A percentile compares a stretch with the other conserved stretches of the same genome.
Evolutionary conservation across 1,140 invertebrate genomes (phyloP).

Genomic region (Drosophila busckii): DNA sequence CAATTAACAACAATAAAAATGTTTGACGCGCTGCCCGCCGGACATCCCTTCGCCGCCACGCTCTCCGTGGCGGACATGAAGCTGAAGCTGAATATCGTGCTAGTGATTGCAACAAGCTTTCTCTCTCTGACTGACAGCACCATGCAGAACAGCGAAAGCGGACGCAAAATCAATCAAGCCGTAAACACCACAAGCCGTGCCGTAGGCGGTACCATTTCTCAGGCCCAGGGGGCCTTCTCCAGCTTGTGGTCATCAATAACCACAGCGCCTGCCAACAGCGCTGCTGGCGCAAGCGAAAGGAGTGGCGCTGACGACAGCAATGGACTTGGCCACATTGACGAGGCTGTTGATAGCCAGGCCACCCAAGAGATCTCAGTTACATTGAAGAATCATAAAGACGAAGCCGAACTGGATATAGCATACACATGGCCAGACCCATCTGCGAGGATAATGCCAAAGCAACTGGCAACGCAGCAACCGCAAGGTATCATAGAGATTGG

Average conservation of each 20-base stretch:
- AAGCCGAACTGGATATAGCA: conserved; percentile 50
- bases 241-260: conserved; percentile 94
- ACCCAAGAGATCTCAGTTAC: conserved; percentile 67
- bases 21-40: conserved; percentile 64
- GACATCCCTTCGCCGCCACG: conserved; percentile 58
- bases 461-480: conserved; percentile 17
- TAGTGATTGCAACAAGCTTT: too few species aligned
- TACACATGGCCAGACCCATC: conserved; percentile 51
- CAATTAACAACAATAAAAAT: too few species aligned
- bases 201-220: conserved; percentile 93
- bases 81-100: too few species aligned
- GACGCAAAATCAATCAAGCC: conserved; percentile 95
- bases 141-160: conserved; percentile 95
- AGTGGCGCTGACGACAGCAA: conserved; percentile 45
- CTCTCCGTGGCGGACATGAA: conserved; percentile 97
- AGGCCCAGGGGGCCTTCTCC: conserved; percentile 94
- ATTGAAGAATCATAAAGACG: conserved; percentile 67
- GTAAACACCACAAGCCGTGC: conserved; percentile 93
- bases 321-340: conserved; percentile 14
- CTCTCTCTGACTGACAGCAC: too few species aligned
- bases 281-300: conserved; percentile 27
- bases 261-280: conserved; percentile 80
- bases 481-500: conserved; percentile 74
- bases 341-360: conserved; percentile 18
- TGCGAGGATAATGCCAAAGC: conserved; percentile 42